Evolutionary conservation across 2,797 vertebrate genomes (phyloP).

Genomic region (Hylomyscus alleni): DNA sequence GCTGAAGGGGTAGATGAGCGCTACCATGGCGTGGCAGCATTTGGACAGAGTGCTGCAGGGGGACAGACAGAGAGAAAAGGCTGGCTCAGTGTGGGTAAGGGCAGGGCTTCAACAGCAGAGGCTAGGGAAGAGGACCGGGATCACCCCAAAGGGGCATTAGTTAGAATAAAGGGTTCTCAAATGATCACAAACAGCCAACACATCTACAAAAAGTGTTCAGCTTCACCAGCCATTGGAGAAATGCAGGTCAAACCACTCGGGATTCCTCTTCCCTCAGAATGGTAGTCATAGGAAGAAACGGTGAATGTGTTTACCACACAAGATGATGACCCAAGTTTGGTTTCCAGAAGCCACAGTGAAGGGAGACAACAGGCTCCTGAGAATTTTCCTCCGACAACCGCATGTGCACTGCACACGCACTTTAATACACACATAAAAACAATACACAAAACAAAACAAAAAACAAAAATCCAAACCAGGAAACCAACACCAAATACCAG

Average conservation of each 20-base stretch:
- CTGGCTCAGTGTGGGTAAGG: not conserved
- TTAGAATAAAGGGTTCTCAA: not conserved
- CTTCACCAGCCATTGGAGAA: not conserved
- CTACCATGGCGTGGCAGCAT: constrained; percentile 97
- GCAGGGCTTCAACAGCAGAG: not conserved
- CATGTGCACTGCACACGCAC: not conserved
- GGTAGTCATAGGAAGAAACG: not conserved
- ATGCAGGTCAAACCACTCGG: not conserved
- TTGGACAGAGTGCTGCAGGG: constrained; percentile 95
- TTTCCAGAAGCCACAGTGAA: not conserved
- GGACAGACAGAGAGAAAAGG: not conserved
- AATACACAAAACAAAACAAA: not conserved
- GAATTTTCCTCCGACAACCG: not conserved
- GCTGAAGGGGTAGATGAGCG: constrained; percentile 97
- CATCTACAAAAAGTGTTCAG: not conserved
- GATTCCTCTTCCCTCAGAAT: not conserved
- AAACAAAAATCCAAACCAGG: not conserved
- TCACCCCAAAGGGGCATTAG: not conserved
- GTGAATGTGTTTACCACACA: not conserved
- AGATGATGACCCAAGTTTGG: not conserved
- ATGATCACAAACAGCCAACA: not conserved
- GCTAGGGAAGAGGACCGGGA: not conserved
- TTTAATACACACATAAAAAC: not conserved
- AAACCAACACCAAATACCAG: not conserved
- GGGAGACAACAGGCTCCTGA: not conserved